Base-by-base conservation (phyloP, 2,888 invertebrate genomes). In the Mylabris sibirica region DNA sequence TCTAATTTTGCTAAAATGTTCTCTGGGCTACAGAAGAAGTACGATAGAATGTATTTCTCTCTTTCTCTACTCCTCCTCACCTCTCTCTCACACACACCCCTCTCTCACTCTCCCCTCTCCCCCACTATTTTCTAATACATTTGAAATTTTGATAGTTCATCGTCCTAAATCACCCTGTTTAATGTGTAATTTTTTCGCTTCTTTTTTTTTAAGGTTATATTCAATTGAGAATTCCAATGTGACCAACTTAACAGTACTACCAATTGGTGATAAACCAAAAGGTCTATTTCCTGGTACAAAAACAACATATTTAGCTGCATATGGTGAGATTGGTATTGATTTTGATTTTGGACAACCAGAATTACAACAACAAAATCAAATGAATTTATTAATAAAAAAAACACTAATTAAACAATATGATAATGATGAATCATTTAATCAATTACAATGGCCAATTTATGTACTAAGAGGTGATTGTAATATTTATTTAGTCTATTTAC, bases 301-400 rank as follows among this genome's bases (percentile, higher is more conserved):
- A 67, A 79, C 76, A 6, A 78, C 82, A 4, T 83, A 83, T 70
- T 76, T 85, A 65, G 84, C 82, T 59, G 79, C 82, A 9, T 88
- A 96, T n/a, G 97, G 96, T 0, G 96, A 97, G 79, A 90, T 90
- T 0, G 94, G 94, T 0, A 93, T 96, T 17, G 93, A 94, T 84
- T 97, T 97, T 86, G 95, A 96, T 79, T 92, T 94, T 81, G 90
- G 90, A 1, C 89, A 89, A 67, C 90, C 86, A 2, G 84, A 85
- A 67, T 41, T 66, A n/a, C 59, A 30, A n/a, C 59, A 30, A 12
- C 44, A 66, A 72, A 75, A 8, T 59, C 67, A 11, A 69, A 71
- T 2, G 76, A 73, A 68, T 74, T 76, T 11, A 70, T 71, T 73
- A 60, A 74, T 69, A 60, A 66, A 62, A 57, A n/a, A 63, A 60